A percentile compares a stretch with the other conserved stretches of the same genome.
These are phyloP conservation scores for Drosophila teissieri DNA, from an alignment of 1,140 invertebrate species.

Conservation along the genomic window DNA sequence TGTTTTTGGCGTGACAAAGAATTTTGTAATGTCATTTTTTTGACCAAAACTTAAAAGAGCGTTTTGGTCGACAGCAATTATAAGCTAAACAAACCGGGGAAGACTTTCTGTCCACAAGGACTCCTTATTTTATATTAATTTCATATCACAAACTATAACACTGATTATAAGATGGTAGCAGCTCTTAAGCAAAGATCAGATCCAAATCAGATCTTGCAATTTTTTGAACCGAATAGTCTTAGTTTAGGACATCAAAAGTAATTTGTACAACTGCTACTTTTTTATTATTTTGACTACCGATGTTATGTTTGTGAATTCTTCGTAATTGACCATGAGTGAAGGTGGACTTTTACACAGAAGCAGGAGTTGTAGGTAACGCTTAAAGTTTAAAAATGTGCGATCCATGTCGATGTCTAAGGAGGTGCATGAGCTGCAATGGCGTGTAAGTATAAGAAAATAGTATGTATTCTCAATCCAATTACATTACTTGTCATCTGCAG, in stretches of 20 bases:
- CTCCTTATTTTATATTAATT: no score
- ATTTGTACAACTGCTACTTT: background rate
- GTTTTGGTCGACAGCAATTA: background rate
- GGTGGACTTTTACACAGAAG: background rate
- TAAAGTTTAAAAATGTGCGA: constrained; percentile 15
- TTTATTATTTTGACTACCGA: constrained; percentile 6
- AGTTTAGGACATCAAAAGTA: constrained; percentile 24
- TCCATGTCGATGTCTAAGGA: constrained; percentile 4
- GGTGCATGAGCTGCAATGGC: constrained; percentile 11
- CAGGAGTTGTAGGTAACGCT: background rate
- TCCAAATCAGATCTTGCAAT: no score
- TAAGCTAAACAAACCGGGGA: background rate
- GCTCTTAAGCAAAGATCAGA: no score
- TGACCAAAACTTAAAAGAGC: background rate
- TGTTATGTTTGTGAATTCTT: constrained; percentile 11
- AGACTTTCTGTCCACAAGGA: background rate
- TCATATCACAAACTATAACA: no score
- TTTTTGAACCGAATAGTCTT: background rate
- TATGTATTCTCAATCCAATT: no score
- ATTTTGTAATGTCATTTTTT: constrained; percentile 40
- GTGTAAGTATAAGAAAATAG: background rate
- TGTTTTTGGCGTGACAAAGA: constrained; percentile 43
- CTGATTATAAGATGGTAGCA: background rate
- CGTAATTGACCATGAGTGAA: constrained; percentile 11
- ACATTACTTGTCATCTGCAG: no score